A percentile compares a stretch with the other conserved stretches of the same genome.
phyloP scores from a whole-genome alignment of 2,797 vertebrate genomes.

The Parauchenoglanis punctatus region DNA sequence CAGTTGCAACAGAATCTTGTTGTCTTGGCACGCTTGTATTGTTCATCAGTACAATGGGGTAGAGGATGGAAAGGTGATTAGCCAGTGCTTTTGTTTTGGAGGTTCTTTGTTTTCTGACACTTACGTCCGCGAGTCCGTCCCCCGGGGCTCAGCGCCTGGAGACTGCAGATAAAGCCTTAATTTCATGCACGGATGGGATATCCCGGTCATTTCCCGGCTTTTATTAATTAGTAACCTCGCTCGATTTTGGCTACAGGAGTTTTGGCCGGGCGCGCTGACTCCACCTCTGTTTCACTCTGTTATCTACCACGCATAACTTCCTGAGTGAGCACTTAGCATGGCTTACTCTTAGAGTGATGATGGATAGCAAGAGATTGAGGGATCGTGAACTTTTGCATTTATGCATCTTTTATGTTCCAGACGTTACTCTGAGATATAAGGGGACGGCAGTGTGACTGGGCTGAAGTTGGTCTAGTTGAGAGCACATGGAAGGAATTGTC shows the following conservation, averaged over 20 bases:
- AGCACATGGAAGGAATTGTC: not conserved
- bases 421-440: not conserved
- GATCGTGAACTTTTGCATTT: constrained; percentile 8
- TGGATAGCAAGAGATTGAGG: constrained; percentile 14
- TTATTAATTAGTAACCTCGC: constrained; percentile 77
- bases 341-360: constrained; percentile 38
- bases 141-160: constrained; percentile 79
- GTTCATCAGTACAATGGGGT: constrained; percentile 54
- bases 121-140: constrained; percentile 67
- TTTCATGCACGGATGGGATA: constrained; percentile 78
- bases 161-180: constrained; percentile 85
- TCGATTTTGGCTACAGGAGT: constrained; percentile 68
- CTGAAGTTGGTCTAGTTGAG: not conserved
- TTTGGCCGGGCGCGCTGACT: constrained; percentile 43
- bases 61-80: constrained; percentile 83
- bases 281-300: constrained; percentile 54
- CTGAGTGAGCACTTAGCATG: constrained; percentile 65
- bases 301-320: constrained; percentile 71
- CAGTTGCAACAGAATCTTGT: constrained; percentile 52
- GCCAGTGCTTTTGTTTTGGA: constrained; percentile 69
- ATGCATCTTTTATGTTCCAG: not conserved
- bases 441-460: not conserved
- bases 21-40: constrained; percentile 26
- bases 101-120: constrained; percentile 47
- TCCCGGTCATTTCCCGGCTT: constrained; percentile 77